Base-by-base conservation (phyloP, 2,113 vertebrate species). In the Riparia riparia region DNA sequence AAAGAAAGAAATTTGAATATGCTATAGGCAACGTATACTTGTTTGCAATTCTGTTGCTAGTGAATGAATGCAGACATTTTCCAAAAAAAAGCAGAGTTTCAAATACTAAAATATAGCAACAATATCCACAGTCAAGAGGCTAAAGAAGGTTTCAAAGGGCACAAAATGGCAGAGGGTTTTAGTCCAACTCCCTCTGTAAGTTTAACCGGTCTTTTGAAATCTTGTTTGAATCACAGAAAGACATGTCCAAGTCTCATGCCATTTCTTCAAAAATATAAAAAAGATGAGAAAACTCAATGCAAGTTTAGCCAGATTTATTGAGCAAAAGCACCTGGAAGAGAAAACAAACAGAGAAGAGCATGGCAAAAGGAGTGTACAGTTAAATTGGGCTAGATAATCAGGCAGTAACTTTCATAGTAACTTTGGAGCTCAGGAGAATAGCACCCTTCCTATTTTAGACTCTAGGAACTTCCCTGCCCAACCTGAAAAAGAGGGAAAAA, bases 171-270 rank as follows among this genome's bases (percentile, higher is more conserved):
- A 82, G 41, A 69, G 8, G 24, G 31, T 44, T 76, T 96, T 58
- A 92, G 70, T 85, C 34, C 19, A 65, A 17, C 22, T 60, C 56
- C 65, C 44, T 83, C 65, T 65, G 7, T 41, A 56, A 69, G 26
- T 82, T 60, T 79, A 92, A 73, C 17, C 28, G 11, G 18, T 45
- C 76, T 83, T 92, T 64, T 60, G 69, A 93, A 82, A 54, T 51
- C 32, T 68, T 66, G 29, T 56, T 39, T 60, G 79, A 95, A 60
- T 77, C 31, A 86, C 54, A 92, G 64, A 81, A 65, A 80, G 49
- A 76, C 0, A 0, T 29, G 25, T 28, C 24, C 21, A 60, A 68
- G 31, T 47, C 58, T 94, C 57, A 45, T 0, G 0, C 18, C 3
- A 61, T 76, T 68, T 76, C 63, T 90, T 70, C 51, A 69, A 74